phyloP scores from a whole-genome alignment of 2,888 invertebrate species.

The Apodemia mormo region DNA sequence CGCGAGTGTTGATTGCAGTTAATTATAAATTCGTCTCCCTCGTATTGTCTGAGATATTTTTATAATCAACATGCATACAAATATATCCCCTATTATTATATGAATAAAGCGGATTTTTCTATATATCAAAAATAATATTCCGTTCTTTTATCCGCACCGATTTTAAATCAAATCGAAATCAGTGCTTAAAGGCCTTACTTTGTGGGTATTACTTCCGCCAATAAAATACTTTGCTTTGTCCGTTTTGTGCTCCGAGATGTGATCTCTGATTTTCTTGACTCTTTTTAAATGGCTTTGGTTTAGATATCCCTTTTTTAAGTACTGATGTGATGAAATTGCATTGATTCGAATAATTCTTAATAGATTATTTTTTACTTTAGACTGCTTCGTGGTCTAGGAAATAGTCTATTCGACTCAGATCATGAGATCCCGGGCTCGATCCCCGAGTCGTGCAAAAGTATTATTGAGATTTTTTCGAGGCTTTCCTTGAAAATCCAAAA shows the following conservation, averaged over 20 bases:
- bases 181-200: constrained; percentile 62
- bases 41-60: constrained; percentile 73
- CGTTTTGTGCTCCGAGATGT: constrained; percentile 41
- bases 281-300: constrained; percentile 22
- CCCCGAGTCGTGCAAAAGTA: no score
- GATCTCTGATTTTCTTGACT: constrained; percentile 36
- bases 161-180: constrained; percentile 75
- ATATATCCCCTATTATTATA: constrained; percentile 30
- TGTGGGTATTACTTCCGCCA: constrained; percentile 73
- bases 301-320: background rate
- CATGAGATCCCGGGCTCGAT: no score
- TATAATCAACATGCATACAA: constrained; percentile 38
- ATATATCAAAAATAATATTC: constrained; percentile 34
- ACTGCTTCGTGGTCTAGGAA: no score
- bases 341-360: background rate
- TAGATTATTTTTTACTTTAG: no score
- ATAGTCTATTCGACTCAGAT: no score
- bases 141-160: constrained; percentile 63
- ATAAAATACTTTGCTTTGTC: constrained; percentile 66
- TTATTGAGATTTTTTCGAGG: no score
- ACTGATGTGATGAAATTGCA: background rate
- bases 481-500: no score
- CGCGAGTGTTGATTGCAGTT: constrained; percentile 81
- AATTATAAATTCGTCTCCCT: constrained; percentile 80
- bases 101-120: constrained; percentile 41